Base-by-base conservation (phyloP, 2,888 invertebrate genomes). In the Apoda limacodes region DNA sequence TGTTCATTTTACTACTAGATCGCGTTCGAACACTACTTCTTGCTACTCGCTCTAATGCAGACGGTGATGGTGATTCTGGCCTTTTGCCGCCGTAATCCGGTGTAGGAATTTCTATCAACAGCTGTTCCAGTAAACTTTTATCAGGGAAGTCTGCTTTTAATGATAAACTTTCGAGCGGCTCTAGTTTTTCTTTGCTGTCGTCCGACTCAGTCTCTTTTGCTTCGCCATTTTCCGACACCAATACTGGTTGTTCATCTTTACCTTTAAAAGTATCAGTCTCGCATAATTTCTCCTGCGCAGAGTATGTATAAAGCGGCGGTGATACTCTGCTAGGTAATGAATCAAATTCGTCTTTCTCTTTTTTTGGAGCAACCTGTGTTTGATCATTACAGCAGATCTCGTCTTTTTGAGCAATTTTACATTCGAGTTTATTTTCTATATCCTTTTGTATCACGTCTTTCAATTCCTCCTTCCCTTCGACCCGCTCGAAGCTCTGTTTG, bases 81-180 rank as follows among this genome's bases (percentile, higher is more conserved):
- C 72, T 51, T 52, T 82, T 85, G 38, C 76, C 82, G 30, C 66
- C 65, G 46, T 80, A 82, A 28, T 84, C 83, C 14, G 80, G 68
- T 37, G 83, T 76, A 3, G 93, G 93, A 47, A 93, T 93, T 61
- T 93, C 93, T 48, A 93, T 93, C 2, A 92, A 82, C 48, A 93
- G 82, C 57, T 93, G 92, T 53, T 92, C 90, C 22, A 91, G 70
- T 27, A 89, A 59, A 30, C 87, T 87, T 49, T 85, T 85, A 49
- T 83, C 75, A 33, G 70, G 82, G 43, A 71, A 82, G 46, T 75
- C 80, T 12, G 76, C 78, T 38, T 81, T 78, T 7, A 78, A 45
- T 9, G 70, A 68, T 31, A 74, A 39, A 49, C 76, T 57, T 41
- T 78, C 76, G 3, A 69, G 37, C 34, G 62, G 60, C 4, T 57